phyloP scores from a whole-genome alignment of 2,888 invertebrate species.

The Corythucha ciliata region DNA sequence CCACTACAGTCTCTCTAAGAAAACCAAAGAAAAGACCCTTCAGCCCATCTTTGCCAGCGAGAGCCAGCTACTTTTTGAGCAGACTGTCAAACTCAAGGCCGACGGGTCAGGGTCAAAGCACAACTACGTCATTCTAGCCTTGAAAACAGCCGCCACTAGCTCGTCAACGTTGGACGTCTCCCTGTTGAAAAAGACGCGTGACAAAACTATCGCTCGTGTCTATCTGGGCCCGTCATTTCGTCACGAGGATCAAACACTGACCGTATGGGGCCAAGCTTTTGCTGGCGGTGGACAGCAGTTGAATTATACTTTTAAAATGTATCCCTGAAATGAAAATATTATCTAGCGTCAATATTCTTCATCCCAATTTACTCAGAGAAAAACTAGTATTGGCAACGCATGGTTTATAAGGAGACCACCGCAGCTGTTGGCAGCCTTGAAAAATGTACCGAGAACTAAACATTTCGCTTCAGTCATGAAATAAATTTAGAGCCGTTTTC shows the following conservation, averaged over 20 bases:
- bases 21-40: conserved; percentile 37
- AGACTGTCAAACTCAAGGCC: conserved; percentile 26
- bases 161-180: too few relatives aligned
- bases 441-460: too few relatives aligned
- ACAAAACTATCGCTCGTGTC: conserved; percentile 37
- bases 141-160: conserved; percentile 30
- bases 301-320: conserved; percentile 35
- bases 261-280: conserved; percentile 39
- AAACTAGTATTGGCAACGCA: too few relatives aligned
- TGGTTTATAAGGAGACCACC: too few relatives aligned
- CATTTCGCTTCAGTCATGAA: too few relatives aligned
- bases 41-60: conserved; percentile 33
- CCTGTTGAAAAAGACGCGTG: conserved; percentile 26
- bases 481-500: too few relatives aligned
- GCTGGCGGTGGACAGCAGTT: conserved; percentile 33
- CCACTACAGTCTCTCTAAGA: conserved; percentile 36
- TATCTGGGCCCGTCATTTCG: conserved; percentile 38
- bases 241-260: conserved; percentile 34
- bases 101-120: conserved; percentile 34
- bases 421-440: too few relatives aligned
- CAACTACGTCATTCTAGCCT: conserved; percentile 36
- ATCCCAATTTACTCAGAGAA: too few relatives aligned
- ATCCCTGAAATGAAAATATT: conserved; percentile 33
- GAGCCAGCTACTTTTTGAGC: conserved; percentile 35
- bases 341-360: too few relatives aligned